phyloP scores from a whole-genome alignment of 2,888 invertebrate species.

The Digitonthophagus gazella region DNA sequence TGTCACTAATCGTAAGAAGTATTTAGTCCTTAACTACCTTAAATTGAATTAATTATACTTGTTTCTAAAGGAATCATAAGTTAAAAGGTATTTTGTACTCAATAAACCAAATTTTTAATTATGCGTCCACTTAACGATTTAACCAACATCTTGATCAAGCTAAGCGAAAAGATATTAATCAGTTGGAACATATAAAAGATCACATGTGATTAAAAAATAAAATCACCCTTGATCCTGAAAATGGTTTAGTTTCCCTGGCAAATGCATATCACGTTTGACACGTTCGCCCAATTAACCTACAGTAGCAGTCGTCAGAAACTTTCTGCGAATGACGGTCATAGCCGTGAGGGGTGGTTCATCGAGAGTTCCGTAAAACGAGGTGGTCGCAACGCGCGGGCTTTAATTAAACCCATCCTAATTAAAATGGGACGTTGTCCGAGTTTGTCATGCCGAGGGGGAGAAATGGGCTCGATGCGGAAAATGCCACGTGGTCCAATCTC shows the following conservation, averaged over 20 bases:
- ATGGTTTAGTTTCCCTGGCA: conserved; percentile 44
- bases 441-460: neutral
- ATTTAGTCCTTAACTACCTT: too few species aligned
- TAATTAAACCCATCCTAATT: conserved; percentile 17
- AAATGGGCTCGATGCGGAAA: neutral
- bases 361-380: conserved; percentile 3
- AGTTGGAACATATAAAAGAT: too few species aligned
- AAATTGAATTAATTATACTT: too few species aligned
- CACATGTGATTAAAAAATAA: too few species aligned
- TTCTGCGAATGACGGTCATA: conserved; percentile 4
- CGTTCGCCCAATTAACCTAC: conserved; percentile 46
- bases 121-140: too few species aligned
- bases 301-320: conserved; percentile 20
- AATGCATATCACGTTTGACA: conserved; percentile 49
- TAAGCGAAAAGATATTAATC: too few species aligned
- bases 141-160: too few species aligned
- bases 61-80: too few species aligned
- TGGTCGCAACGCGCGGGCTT: conserved; percentile 3
- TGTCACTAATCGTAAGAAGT: too few species aligned
- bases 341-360: conserved; percentile 1
- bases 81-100: too few species aligned
- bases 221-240: conserved; percentile 32
- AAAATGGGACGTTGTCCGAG: conserved; percentile 8
- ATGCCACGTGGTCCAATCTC: too few species aligned
- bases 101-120: too few species aligned